Evolutionary conservation across 2,888 invertebrate genomes (phyloP), one percentile per base, ranked within the genome.

Genomic region (Cepaea hortensis): DNA sequence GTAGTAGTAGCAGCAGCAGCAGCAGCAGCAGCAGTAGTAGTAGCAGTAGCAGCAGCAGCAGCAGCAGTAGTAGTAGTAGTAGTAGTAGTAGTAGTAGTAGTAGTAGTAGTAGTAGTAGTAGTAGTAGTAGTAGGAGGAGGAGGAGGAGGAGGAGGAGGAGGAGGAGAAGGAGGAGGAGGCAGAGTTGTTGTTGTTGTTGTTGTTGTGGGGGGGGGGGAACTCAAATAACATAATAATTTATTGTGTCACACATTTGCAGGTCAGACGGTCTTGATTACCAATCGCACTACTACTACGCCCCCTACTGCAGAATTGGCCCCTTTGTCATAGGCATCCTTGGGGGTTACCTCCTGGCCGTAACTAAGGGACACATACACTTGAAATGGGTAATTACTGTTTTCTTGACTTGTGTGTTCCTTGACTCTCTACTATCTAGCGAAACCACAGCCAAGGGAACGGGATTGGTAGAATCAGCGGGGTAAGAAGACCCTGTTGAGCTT

Each of bases 221-320:
- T 13, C 18, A 65, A 18, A 68, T 6, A n/a, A 6, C 13, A 68
- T n/a, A 15, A 23, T 23, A 73, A n/a, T 6, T 73, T 3, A 11
- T 23, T 3, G 3, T 13, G 23, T 73, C 23, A 4, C 23, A 13
- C 20, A 18, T 81, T 68, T 68, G 3, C 81, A 81, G 81, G 68
- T 9, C 15, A 68, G 81, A 68, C 13, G 20, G 2, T 11, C 72
- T 82, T 9, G 72, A 82, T 7, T 82, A 72, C 18, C 4, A 13
- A 15, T 1, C 9, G 15, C 55, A 89, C 65, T 89, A 88, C 65
- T 95, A 95, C 90, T 91, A 94, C 55, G 93, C 93, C 75, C 95
- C 95, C 0, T 95, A 94, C 91, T 92, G 93, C 77, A 91, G 95
- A 79, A 94, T 95, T 87, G 94, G 94, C 4, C 95, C 95, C 0